Conservation (phyloP, 2,113 vertebrate genomes). For the Caretta caretta region DNA sequence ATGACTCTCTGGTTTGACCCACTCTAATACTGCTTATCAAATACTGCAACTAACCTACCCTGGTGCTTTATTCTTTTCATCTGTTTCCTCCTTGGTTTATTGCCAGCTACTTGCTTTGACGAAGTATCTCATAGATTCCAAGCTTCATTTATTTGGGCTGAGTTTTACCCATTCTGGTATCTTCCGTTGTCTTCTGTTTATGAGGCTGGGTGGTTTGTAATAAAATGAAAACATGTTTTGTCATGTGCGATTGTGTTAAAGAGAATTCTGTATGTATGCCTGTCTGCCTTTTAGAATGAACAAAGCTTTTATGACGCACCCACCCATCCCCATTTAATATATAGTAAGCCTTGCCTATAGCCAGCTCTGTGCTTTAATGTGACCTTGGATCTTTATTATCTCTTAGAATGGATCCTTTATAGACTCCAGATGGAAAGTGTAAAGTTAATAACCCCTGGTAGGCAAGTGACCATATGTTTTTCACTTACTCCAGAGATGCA, state of each 20-base stretch:
- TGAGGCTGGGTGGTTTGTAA: fast-evolving
- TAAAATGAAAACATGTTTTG: neutral
- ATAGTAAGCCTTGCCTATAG: neutral
- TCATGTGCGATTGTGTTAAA: neutral
- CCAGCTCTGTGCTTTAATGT: constrained; percentile 28
- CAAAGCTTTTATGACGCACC: neutral
- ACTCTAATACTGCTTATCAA: neutral
- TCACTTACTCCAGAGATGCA: constrained; percentile 48
- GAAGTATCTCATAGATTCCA: neutral
- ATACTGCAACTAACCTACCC: neutral
- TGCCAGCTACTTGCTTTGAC: neutral
- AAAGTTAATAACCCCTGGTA: constrained; percentile 78
- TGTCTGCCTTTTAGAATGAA: constrained; percentile 33
- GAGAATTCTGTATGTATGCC: neutral
- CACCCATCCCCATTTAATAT: neutral
- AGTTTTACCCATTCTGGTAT: neutral
- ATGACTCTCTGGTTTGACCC: too few species aligned
- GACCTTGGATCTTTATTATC: constrained; percentile 76
- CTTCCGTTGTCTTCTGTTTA: neutral
- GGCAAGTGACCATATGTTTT: constrained; percentile 76
- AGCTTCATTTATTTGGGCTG: neutral
- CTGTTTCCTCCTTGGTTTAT: neutral
- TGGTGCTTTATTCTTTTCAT: neutral
- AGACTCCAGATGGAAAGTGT: constrained; percentile 80
- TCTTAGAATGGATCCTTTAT: constrained; percentile 73